Evolutionary conservation across 2,888 invertebrate species (phyloP), one percentile per base, ranked within the genome.

Genomic region (Sminthurides aquaticus): DNA sequence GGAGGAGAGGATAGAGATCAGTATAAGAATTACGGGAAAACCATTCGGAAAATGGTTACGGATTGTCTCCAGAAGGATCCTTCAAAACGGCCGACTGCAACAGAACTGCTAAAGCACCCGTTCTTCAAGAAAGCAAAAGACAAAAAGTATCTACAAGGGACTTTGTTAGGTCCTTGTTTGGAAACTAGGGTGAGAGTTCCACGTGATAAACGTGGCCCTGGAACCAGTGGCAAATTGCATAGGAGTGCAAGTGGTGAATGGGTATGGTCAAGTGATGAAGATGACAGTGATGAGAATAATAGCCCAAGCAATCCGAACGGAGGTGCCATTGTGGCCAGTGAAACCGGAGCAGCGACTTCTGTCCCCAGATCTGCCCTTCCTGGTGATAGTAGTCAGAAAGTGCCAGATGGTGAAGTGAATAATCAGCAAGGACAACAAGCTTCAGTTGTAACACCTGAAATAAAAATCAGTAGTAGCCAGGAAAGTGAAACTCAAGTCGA

Each of bases 101-200:
- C 91, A 48, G 97, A 98, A 79, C 81, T 99, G 59, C 81, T 99
- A 64, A 98, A 97, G 79, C 93, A 98, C 80, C 91, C 94, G 1
- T 99, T 99, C 80, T 97, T 99, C 81, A 95, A 91, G 79, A 98
- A 98, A 80, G 92, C 96, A 11, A 98, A 97, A 79, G 93, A 93
- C 78, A 89, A 88, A 77, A 90, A 88, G 77, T 92, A 91, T 80
- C 81, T 94, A 52, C 88, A 89, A 68, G 89, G 90, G 77, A 91
- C 90, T 1, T 79, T 94, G 73, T 86, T 93, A 67, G 92, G 92
- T 0, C 92, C 93, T 60, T 91, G 89, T 77, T 85, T 92, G 80
- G 92, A 91, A 79, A 89, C 91, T 3, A 86, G 94, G 76, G 91
- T 94, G 11, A 25, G 25, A 55, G 49, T 56, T 11, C 49, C 49